These are phyloP conservation scores for Benthosema pterotum DNA, from an alignment of 2,797 vertebrate species.

Conservation along the genomic window DNA sequence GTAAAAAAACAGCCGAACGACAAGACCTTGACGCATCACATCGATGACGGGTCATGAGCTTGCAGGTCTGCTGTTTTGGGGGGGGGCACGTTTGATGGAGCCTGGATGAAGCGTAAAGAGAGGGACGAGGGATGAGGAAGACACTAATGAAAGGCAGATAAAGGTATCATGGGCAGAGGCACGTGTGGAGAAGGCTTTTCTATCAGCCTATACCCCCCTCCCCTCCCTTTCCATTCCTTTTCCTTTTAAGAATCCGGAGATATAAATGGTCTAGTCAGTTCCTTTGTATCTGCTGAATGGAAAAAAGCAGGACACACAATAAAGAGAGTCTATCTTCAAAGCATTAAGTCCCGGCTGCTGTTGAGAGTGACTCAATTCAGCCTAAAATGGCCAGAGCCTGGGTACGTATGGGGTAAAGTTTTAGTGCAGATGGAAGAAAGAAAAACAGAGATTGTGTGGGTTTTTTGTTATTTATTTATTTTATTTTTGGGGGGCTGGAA, in stretches of 20 bases:
- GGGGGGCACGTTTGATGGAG: too few species aligned
- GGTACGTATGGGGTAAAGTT: constrained; percentile 64
- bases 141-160: constrained; percentile 99
- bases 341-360: constrained; percentile 43
- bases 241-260: constrained; percentile 85
- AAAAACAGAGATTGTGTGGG: constrained; percentile 44
- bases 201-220: constrained; percentile 15
- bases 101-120: constrained; percentile 74
- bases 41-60: too few species aligned
- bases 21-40: too few species aligned
- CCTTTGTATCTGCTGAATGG: constrained; percentile 71
- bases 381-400: constrained; percentile 62
- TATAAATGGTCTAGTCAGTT: constrained; percentile 89
- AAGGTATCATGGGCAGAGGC: constrained; percentile 91
- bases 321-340: constrained; percentile 86
- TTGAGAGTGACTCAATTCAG: constrained; percentile 64
- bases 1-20: too few species aligned
- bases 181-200: constrained; percentile 84
- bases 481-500: constrained; percentile 50
- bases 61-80: too few species aligned
- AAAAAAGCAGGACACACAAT: constrained; percentile 55
- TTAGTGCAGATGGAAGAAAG: constrained; percentile 45
- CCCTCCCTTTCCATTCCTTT: constrained; percentile 79
- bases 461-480: constrained; percentile 7
- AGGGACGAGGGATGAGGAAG: constrained; percentile 82